These are phyloP conservation scores for Phymorhynchus buccinoides DNA, from an alignment of 1,140 invertebrate genomes.

Conservation along the genomic window DNA sequence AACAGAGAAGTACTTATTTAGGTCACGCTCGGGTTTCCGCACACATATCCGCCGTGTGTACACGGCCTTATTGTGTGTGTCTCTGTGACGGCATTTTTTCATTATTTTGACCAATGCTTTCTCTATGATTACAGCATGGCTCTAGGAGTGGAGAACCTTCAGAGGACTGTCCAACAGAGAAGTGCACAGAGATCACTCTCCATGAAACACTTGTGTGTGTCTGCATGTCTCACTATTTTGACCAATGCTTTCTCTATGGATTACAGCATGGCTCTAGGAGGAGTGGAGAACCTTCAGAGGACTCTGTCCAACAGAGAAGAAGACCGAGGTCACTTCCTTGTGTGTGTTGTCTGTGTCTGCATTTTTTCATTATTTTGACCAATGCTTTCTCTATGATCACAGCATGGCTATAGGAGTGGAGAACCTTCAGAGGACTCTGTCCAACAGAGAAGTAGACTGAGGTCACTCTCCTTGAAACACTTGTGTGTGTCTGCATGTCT, in stretches of 20 bases:
- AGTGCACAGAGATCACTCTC: slow-evolving; percentile 49
- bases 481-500: neutral
- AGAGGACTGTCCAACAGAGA: slow-evolving; percentile 54
- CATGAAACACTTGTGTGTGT: slow-evolving; percentile 37
- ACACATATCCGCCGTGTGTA: no score
- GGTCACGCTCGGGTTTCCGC: no score
- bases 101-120: neutral
- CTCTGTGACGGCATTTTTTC: neutral
- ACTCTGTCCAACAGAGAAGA: no score
- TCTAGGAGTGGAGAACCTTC: slow-evolving; percentile 46
- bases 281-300: no score
- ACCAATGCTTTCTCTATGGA: neutral
- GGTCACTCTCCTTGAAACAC: neutral
- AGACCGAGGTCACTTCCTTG: neutral
- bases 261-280: neutral
- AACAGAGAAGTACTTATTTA: no score
- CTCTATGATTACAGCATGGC: slow-evolving; percentile 36
- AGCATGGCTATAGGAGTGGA: neutral
- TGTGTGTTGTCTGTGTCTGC: neutral
- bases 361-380: no score
- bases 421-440: neutral
- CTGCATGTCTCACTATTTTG: neutral
- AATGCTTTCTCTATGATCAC: neutral
- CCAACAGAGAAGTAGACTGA: no score
- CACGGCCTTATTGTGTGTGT: neutral